phyloP scores from a whole-genome alignment of 2,797 vertebrate genomes.

The Hapalemur alaotrensis region DNA sequence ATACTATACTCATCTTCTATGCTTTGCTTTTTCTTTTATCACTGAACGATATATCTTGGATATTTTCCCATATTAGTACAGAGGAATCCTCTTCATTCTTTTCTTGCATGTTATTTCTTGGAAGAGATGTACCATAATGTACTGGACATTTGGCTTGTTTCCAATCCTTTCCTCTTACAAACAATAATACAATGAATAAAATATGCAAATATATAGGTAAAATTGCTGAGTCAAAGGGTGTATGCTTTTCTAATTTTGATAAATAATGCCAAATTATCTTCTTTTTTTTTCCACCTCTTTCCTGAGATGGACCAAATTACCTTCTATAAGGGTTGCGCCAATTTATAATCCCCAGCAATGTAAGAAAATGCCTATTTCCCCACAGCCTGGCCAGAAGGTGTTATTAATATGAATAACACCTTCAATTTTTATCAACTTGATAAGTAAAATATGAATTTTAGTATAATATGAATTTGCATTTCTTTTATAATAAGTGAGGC shows the following conservation, averaged over 20 bases:
- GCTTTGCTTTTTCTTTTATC: not conserved
- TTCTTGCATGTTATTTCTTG: not conserved
- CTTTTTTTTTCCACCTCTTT: not conserved
- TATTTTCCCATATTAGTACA: not conserved
- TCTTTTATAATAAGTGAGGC: not conserved
- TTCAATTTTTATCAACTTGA: slow-evolving; percentile 4
- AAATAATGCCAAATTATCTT: slow-evolving; percentile 17
- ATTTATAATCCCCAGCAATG: not conserved
- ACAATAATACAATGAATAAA: not conserved
- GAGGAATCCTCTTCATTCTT: not conserved
- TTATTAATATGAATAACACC: not conserved
- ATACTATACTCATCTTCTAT: not conserved
- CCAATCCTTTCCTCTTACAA: not conserved
- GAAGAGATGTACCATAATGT: not conserved
- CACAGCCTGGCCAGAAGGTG: not conserved
- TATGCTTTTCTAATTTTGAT: not conserved
- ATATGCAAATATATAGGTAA: not conserved
- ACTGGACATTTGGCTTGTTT: not conserved
- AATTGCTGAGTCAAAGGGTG: not conserved
- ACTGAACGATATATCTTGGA: not conserved
- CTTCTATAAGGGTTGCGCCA: not conserved
- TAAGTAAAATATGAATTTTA: slow-evolving; percentile 21
- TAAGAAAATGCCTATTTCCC: slow-evolving; percentile 37
- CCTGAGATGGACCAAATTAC: not conserved
- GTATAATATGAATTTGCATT: not conserved